These are phyloP conservation scores for Ochotona curzoniae DNA, from an alignment of 2,113 vertebrate species.

Conservation along the genomic window DNA sequence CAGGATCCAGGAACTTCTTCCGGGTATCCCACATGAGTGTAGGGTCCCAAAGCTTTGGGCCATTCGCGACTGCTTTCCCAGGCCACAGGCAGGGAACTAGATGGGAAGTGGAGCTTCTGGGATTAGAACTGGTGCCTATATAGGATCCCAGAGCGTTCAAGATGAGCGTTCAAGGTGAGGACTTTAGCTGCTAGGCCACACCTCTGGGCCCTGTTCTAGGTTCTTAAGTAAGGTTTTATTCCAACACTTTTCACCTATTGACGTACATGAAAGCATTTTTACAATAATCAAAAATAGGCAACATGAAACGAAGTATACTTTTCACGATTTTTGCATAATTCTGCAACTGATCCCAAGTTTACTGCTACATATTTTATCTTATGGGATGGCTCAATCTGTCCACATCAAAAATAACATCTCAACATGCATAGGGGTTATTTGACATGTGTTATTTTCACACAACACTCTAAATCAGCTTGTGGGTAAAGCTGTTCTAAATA, in stretches of 20 bases:
- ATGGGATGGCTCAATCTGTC: not conserved
- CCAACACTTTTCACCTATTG: not conserved
- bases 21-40: too few species aligned
- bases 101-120: too few species aligned
- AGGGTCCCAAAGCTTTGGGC: too few species aligned
- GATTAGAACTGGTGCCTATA: too few species aligned
- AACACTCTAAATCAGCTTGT: not conserved
- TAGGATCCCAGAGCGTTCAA: too few species aligned
- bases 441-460: not conserved
- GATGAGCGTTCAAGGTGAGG: too few species aligned
- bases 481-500: slow-evolving; percentile 8
- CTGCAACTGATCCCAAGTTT: not conserved
- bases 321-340: not conserved
- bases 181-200: too few species aligned
- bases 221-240: not conserved
- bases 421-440: not conserved
- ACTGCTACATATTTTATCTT: not conserved
- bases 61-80: too few species aligned
- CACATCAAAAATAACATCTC: slow-evolving; percentile 32
- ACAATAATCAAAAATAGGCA: not conserved
- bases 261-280: not conserved
- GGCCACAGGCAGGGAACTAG: too few species aligned
- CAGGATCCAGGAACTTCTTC: too few species aligned
- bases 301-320: not conserved
- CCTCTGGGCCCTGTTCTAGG: too few species aligned